Percentiles rank a stretch among this genome's conserved stretches.
Conservation (phyloP, 2,888 invertebrate species). For the Horisme vitalbata region DNA sequence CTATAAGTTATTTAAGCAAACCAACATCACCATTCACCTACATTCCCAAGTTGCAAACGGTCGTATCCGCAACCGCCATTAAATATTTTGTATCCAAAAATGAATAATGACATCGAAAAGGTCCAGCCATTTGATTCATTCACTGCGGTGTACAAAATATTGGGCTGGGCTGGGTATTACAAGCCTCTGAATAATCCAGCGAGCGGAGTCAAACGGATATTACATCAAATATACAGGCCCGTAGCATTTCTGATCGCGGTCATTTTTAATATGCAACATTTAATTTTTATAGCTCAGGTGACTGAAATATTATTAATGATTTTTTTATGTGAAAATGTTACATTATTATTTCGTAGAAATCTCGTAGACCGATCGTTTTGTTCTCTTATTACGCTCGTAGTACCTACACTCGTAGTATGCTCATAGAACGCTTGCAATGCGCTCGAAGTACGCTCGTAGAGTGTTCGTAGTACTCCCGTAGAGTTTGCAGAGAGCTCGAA, state of each 20-base stretch:
- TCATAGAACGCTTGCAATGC: too few relatives aligned
- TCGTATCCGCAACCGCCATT: constrained; percentile 16
- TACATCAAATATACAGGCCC: constrained; percentile 38
- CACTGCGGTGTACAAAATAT: constrained; percentile 35
- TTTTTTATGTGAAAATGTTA: not conserved
- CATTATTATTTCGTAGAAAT: too few relatives aligned
- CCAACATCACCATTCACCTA: constrained; percentile 5
- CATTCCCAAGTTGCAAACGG: constrained; percentile 1
- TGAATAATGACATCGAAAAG: constrained; percentile 31
- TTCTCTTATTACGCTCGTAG: too few relatives aligned
- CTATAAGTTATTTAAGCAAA: constrained; percentile 1
- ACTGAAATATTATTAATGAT: not conserved
- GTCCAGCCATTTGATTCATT: constrained; percentile 47
- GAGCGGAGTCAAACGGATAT: constrained; percentile 27
- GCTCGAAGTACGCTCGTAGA: too few relatives aligned
- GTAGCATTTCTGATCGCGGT: constrained; percentile 29
- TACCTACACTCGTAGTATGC: too few relatives aligned
- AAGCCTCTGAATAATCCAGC: constrained; percentile 38
- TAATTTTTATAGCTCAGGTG: constrained; percentile 43
- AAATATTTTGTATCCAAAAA: constrained; percentile 26
- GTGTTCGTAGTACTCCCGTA: too few relatives aligned
- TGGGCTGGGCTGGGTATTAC: constrained; percentile 42
- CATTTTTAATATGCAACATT: constrained; percentile 37
- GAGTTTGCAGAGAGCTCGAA: too few relatives aligned
- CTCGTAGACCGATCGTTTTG: too few relatives aligned